These are phyloP conservation scores for Mallateleia sp. DNA, from an alignment of 2,888 invertebrate genomes.

Conservation along the genomic window DNA sequence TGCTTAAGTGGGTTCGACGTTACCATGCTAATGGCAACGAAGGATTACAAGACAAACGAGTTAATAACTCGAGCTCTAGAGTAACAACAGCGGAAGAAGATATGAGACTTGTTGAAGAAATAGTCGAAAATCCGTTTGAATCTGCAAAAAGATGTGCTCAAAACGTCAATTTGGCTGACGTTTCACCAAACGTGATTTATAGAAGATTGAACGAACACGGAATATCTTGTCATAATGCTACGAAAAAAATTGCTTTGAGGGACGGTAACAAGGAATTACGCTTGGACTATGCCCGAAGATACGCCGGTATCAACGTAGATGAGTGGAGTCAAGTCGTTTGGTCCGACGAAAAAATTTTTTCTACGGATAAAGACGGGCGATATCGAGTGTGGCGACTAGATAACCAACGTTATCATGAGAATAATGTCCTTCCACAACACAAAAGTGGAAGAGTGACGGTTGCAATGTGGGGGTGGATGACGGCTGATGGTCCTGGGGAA, in stretches of 20 bases:
- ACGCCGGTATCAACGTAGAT: not conserved
- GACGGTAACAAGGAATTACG: not conserved
- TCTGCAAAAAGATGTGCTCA: not conserved
- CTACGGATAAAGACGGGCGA: conserved; percentile 11
- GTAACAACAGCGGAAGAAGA: conserved; percentile 1
- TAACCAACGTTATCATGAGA: not conserved
- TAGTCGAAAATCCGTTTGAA: not conserved
- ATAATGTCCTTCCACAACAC: not conserved
- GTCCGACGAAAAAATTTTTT: conserved; percentile 12
- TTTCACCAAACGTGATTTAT: not conserved
- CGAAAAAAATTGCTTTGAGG: not conserved
- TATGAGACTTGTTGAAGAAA: not conserved
- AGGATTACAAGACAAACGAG: not conserved
- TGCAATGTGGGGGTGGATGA: conserved; percentile 69
- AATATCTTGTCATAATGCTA: not conserved
- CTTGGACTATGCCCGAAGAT: not conserved
- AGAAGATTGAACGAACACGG: too few species aligned
- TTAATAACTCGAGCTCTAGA: not conserved
- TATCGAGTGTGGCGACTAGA: not conserved
- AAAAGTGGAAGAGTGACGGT: conserved; percentile 10
- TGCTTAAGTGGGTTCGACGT: not conserved
- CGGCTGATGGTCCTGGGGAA: conserved; percentile 22
- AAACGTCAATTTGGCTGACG: conserved; percentile 1
- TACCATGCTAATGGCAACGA: not conserved
- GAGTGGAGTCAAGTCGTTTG: conserved; percentile 1